These are phyloP conservation scores for Nomia melanderi DNA, from an alignment of 1,140 invertebrate genomes.

Conservation along the genomic window DNA sequence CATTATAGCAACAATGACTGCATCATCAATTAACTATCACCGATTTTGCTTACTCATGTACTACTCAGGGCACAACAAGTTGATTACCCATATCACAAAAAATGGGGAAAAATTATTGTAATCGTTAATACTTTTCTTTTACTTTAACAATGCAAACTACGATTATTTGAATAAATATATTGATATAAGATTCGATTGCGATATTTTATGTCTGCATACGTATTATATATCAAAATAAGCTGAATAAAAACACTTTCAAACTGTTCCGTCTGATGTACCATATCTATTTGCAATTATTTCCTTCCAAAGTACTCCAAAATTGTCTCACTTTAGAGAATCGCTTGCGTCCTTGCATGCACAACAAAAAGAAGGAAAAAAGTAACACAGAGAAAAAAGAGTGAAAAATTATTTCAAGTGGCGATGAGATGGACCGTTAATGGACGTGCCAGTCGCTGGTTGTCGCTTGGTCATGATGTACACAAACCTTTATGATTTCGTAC, in stretches of 20 bases:
- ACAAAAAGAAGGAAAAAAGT: constrained; percentile 65
- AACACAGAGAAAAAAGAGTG: constrained; percentile 40
- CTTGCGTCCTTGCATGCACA: constrained; percentile 80
- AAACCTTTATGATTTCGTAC: constrained; percentile 78
- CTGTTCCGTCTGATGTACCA: constrained; percentile 56
- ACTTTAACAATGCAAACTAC: not conserved
- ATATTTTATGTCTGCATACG: not conserved
- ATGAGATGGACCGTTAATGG: constrained; percentile 24
- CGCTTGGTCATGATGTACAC: constrained; percentile 55
- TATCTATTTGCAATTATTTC: constrained; percentile 75
- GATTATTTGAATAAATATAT: not conserved
- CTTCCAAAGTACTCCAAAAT: constrained; percentile 81
- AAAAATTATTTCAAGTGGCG: constrained; percentile 3
- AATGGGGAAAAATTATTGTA: too few relatives aligned
- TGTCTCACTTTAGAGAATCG: constrained; percentile 80
- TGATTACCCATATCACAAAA: too few relatives aligned
- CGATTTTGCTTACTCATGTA: not conserved
- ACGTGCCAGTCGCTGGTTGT: constrained; percentile 11
- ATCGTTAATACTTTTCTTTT: too few relatives aligned
- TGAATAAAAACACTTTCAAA: constrained; percentile 51
- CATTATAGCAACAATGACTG: not conserved
- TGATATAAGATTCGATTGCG: not conserved
- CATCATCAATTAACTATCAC: not conserved
- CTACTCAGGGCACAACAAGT: too few relatives aligned
- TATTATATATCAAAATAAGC: not conserved